Evolutionary conservation across 2,888 invertebrate species (phyloP).

Genomic region (Xestobium rufovillosum): DNA sequence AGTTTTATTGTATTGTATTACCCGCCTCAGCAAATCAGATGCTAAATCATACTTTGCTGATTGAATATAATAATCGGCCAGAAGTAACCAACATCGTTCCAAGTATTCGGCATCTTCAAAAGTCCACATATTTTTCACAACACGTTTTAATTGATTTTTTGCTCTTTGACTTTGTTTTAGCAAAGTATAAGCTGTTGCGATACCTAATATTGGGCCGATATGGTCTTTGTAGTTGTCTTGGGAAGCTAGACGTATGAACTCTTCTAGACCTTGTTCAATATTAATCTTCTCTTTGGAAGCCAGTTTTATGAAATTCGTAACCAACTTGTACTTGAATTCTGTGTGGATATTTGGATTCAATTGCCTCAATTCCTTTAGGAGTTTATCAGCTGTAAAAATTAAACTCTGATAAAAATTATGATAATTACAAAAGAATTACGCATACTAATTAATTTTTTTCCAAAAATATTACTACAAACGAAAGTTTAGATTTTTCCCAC

Average conservation of each 20-base stretch:
- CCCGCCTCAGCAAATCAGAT: conserved; percentile 68
- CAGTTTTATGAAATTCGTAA: conserved; percentile 75
- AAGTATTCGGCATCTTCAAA: conserved; percentile 94
- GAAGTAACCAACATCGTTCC: conserved; percentile 88
- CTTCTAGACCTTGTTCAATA: conserved; percentile 77
- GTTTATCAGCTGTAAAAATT: conserved; percentile 49
- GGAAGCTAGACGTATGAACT: conserved; percentile 62
- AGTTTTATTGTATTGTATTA: conserved; percentile 76
- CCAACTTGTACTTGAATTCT: conserved; percentile 58
- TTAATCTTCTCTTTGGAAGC: conserved; percentile 77
- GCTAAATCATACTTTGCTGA: conserved; percentile 82
- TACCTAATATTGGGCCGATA: conserved; percentile 79
- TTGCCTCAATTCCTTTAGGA: conserved; percentile 65
- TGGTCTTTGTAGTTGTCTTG: conserved; percentile 69
- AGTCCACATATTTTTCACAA: conserved; percentile 80
- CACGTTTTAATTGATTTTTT: conserved; percentile 84
- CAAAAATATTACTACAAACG: too few relatives aligned
- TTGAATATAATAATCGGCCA: conserved; percentile 85
- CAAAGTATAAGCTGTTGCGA: conserved; percentile 63
- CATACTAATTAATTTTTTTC: too few relatives aligned
- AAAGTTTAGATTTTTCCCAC: too few relatives aligned
- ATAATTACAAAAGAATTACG: too few relatives aligned
- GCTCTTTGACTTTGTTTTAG: conserved; percentile 88
- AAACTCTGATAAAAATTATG: too few relatives aligned
- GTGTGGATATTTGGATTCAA: conserved; percentile 56